Evolutionary conservation across 2,797 vertebrate genomes (phyloP), one percentile per base, ranked within the genome.

Genomic region (Manis crassicaudata): DNA sequence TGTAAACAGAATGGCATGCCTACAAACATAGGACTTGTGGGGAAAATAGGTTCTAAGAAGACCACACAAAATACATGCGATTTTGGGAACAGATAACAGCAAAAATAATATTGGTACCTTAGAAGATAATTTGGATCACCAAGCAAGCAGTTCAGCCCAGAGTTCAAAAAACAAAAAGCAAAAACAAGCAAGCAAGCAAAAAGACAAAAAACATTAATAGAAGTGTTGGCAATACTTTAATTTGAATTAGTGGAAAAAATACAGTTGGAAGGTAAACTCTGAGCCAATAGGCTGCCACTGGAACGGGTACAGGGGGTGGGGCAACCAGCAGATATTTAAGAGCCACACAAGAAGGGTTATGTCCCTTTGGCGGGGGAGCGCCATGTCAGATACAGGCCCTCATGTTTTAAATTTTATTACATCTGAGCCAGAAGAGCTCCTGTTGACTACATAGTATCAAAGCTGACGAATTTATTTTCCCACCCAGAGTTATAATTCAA

Each of bases 91-190:
- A 86, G n/a, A 81, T 62, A 12, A 79, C 65, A 84, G 11, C 12
- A 93, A 77, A 85, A 81, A 86, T 56, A 92, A 35, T n/a, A 81
- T 50, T 29, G 17, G 72, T 60, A 73, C 13, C 37, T 88, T 29
- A 37, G 27, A 83, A 94, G 73, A 84, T 87, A 80, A 84, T 92
- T 65, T 87, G 75, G 68, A 86, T 58, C 90, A 96, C 81, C 88
- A 94, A 82, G 83, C n/a, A 86, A 80, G 9, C 10, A 58, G 37
- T 0, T 37, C 27, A 83, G 25, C 40, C 11, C 13, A 92, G n/a
- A 91, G 43, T 35, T 63, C 5, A 27, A 40, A 63, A 65, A 56
- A 46, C 10, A 46, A 46, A 46, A 46, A 12, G 46, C 46, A 46
- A 46, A 46, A 46, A 46, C 46, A 46, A 46, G 46, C 58, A 70